A percentile compares a stretch with the other conserved stretches of the same genome.
phyloP scores from a whole-genome alignment of 2,888 invertebrate species.

The Oscheius sp. region DNA sequence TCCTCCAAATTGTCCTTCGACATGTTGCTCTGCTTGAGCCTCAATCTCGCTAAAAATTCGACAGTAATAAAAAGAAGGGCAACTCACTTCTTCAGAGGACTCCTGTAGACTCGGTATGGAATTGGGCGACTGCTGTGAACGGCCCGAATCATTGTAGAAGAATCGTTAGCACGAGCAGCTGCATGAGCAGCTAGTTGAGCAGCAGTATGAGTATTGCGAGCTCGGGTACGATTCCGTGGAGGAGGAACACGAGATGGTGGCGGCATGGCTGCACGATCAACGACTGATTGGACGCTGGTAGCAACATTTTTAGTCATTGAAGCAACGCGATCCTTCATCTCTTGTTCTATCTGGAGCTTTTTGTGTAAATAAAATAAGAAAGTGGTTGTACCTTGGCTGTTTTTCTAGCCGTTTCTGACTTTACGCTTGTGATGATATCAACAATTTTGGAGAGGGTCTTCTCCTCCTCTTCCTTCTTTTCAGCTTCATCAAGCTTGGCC shows the following conservation, averaged over 20 bases:
- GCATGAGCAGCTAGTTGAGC: not conserved
- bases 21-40: not conserved
- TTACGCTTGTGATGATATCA: constrained; percentile 17
- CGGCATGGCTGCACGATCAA: too few relatives aligned
- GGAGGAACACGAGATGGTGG: too few relatives aligned
- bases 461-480: constrained; percentile 19
- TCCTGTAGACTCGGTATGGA: not conserved
- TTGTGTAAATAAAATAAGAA: not conserved
- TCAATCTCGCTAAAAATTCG: too few relatives aligned
- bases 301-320: not conserved
- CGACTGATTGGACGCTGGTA: too few relatives aligned
- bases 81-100: not conserved
- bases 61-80: not conserved
- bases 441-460: constrained; percentile 15
- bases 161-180: too few relatives aligned
- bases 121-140: too few relatives aligned
- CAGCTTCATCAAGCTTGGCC: not conserved
- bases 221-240: not conserved
- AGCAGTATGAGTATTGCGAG: not conserved
- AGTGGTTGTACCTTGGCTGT: constrained; percentile 1
- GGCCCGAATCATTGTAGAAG: too few relatives aligned
- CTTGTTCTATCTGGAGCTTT: constrained; percentile 14
- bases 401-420: constrained; percentile 19
- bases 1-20: not conserved
- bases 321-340: not conserved